Base-by-base conservation (phyloP, 37 sponge, comb jelly and placozoan genomes). In the Bolinopsis microptera region DNA sequence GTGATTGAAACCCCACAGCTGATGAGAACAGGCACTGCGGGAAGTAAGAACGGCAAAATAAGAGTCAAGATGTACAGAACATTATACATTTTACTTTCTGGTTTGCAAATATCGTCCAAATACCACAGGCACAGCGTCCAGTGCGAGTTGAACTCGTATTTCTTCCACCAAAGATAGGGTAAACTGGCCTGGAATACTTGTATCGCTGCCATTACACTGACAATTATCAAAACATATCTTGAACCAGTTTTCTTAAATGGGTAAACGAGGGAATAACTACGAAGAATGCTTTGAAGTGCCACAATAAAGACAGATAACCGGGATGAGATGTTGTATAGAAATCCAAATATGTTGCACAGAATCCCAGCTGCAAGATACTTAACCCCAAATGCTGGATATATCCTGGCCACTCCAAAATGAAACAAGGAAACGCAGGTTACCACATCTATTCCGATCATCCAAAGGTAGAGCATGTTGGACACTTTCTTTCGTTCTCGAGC, bases 41-140 rank as follows among this genome's bases (percentile, higher is more conserved):
- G 90, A 23, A 86, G 41, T 16, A 86, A 48, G 90, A 86, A 86
- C 21, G 90, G 90, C 38, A 86, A 48, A 48, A 86, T 27, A 27
- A 86, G 90, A 40, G 61, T 39, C 2, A 86, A 2, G 61, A 86
- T n/a, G 90, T 24, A 86, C 28, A 86, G 41, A n/a, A 34, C 32
- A 18, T 35, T 32, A 36, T 77, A 77, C 1, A 32, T 34, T 3
- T 28, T 32, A 8, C 80, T 35, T 1, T 27, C 13, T 9, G 37
- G 36, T 1, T 27, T 8, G 90, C 41, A 33, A 1, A 86, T 41
- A 39, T 86, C 90, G 48, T 86, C 90, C 61, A 86, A 26, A 41
- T 86, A 86, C 90, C 90, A 86, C 30, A 86, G 61, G 26, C 90
- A 86, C 5, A 86, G 34, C 2, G 38, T n/a, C 90, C 90, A 86